Conservation (phyloP, 2,113 vertebrate genomes). For the Machaerirhynchus nigripectus region DNA sequence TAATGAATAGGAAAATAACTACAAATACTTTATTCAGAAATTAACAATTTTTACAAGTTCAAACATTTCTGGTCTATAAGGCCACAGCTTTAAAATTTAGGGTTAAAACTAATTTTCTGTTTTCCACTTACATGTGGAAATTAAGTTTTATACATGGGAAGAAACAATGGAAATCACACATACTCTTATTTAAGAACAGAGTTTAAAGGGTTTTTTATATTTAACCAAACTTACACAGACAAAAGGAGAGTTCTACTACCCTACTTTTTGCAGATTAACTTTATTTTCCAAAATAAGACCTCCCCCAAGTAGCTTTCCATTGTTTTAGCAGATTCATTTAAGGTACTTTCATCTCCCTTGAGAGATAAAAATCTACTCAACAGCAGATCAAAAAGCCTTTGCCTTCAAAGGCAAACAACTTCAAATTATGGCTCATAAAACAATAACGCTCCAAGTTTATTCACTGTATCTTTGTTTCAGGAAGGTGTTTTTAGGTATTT, state of each 20-base stretch:
- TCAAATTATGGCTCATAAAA: background rate
- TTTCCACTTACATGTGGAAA: background rate
- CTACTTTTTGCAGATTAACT: background rate
- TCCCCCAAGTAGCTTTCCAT: background rate
- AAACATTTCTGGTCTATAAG: background rate
- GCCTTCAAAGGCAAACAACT: background rate
- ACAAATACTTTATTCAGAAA: background rate
- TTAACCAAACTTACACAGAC: background rate
- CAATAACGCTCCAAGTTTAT: background rate
- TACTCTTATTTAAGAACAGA: background rate
- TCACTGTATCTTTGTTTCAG: background rate
- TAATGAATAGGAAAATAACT: background rate
- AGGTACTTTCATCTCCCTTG: background rate
- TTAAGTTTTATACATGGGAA: background rate
- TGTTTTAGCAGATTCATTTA: background rate
- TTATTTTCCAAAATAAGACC: background rate
- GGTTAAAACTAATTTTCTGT: background rate
- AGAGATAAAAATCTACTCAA: conserved; percentile 13
- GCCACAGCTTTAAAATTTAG: background rate
- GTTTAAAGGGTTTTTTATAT: background rate
- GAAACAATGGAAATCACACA: background rate
- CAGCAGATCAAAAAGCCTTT: conserved; percentile 9
- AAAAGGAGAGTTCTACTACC: background rate
- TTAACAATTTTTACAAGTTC: background rate
- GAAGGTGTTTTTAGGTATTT: background rate